These are phyloP conservation scores for Pentamera pediparva DNA, from an alignment of 53 echinoderm and acorn worm species.

Conservation along the genomic window DNA sequence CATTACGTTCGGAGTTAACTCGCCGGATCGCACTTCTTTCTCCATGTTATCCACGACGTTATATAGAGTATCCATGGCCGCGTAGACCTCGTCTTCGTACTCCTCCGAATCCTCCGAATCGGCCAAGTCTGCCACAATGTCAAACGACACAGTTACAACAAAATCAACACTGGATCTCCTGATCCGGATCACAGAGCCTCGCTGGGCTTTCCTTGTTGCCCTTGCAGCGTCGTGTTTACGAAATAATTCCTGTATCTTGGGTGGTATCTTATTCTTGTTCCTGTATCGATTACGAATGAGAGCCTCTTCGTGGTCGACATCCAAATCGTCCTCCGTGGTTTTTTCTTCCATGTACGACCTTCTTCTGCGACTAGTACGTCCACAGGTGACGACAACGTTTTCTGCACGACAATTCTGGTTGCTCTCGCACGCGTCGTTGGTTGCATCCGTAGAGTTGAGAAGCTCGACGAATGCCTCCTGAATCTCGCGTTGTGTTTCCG, in stretches of 20 bases:
- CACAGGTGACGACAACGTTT: slow-evolving; percentile 58
- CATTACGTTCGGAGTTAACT: not conserved
- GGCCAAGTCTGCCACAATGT: not conserved
- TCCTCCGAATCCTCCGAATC: not conserved
- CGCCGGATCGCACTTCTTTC: not conserved
- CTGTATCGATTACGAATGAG: too few relatives aligned
- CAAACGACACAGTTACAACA: not conserved
- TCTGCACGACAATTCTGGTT: slow-evolving; percentile 37
- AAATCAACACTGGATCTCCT: not conserved
- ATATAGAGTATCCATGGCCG: slow-evolving; percentile 9
- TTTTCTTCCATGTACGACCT: not conserved
- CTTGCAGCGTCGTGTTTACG: not conserved
- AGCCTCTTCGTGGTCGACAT: not conserved
- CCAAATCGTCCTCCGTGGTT: not conserved
- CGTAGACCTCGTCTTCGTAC: slow-evolving; percentile 11
- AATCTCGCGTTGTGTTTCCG: slow-evolving; percentile 35
- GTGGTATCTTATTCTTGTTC: not conserved
- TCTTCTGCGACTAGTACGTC: slow-evolving; percentile 1
- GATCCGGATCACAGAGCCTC: not conserved
- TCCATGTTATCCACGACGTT: not conserved
- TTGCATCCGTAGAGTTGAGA: not conserved
- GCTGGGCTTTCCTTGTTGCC: not conserved
- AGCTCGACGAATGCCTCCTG: slow-evolving; percentile 36
- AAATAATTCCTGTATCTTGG: not conserved
- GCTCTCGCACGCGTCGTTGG: slow-evolving; percentile 32